Conservation (phyloP, 2,113 vertebrate genomes). For the Oncorhynchus clarkii region DNA sequence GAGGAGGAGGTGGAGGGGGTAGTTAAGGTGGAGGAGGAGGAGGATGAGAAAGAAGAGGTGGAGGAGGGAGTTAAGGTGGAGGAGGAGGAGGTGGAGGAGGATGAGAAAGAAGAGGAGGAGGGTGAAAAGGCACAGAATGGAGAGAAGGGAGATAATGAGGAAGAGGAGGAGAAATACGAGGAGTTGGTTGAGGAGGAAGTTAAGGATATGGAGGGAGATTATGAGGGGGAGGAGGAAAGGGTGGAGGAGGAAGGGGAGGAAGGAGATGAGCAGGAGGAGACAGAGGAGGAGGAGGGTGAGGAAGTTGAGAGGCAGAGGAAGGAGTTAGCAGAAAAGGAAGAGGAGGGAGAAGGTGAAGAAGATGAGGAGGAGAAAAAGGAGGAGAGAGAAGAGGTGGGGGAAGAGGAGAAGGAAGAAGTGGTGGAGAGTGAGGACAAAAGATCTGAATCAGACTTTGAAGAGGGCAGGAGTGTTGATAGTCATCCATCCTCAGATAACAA, state of each 20-base stretch:
- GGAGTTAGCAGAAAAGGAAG: not conserved
- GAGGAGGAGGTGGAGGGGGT: not conserved
- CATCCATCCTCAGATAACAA: not conserved
- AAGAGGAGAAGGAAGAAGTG: constrained; percentile 5
- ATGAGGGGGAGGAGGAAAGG: not conserved
- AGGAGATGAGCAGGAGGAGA: not conserved
- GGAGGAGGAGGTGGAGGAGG: not conserved
- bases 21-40: not conserved
- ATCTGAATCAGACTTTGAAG: not conserved
- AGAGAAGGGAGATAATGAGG: constrained; percentile 26
- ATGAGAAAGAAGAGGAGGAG: not conserved
- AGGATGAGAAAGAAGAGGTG: constrained; percentile 1
- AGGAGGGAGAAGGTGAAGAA: not conserved
- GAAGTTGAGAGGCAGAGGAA: not conserved
- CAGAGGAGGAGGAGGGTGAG: not conserved
- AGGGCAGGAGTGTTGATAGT: constrained; percentile 1
- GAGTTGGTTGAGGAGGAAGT: not conserved
- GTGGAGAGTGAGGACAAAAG: not conserved
- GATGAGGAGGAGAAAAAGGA: constrained; percentile 6
- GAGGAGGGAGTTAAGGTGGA: not conserved
- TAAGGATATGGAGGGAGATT: not conserved
- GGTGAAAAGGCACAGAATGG: not conserved
- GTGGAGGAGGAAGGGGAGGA: not conserved
- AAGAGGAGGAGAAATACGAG: not conserved
- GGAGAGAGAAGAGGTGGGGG: constrained; percentile 1